A percentile compares a stretch with the other conserved stretches of the same genome.
phyloP scores from a whole-genome alignment of 1,140 invertebrate genomes.

The Cherax destructor region DNA sequence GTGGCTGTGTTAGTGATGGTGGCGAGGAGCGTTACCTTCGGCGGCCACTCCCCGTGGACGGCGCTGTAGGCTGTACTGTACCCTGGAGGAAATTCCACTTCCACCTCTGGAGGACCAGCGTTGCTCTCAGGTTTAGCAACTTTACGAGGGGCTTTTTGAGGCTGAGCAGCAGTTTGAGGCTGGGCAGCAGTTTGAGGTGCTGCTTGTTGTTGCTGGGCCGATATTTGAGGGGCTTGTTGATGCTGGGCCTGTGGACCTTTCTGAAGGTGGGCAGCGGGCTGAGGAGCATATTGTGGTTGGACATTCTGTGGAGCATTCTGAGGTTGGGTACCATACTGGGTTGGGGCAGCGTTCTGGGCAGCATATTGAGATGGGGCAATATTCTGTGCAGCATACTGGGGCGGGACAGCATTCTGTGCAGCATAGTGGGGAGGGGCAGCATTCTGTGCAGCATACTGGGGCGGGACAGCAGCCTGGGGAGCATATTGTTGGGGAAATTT shows the following conservation, averaged over 20 bases:
- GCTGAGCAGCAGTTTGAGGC: neutral
- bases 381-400: slow-evolving; percentile 12
- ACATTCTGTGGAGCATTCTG: too few relatives aligned
- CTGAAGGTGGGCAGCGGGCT: too few relatives aligned
- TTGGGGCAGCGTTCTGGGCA: neutral
- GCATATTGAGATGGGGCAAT: neutral
- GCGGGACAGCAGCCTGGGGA: neutral
- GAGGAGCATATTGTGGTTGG: too few relatives aligned
- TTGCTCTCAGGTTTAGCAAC: neutral
- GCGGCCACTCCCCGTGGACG: slow-evolving; percentile 37
- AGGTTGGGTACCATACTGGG: neutral
- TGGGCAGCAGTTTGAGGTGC: neutral
- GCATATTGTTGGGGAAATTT: slow-evolving; percentile 10
- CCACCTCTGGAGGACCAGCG: neutral
- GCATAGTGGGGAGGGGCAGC: neutral
- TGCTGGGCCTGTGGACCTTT: neutral
- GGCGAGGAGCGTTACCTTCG: slow-evolving; percentile 34
- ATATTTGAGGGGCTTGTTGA: neutral
- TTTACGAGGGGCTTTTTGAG: neutral
- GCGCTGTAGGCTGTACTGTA: slow-evolving; percentile 39
- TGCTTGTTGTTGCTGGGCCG: too few relatives aligned
- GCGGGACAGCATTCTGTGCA: neutral
- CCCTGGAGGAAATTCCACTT: slow-evolving; percentile 12
- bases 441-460: slow-evolving; percentile 3
- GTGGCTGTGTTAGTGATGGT: slow-evolving; percentile 19